Conservation (phyloP, 2,113 vertebrate genomes). For the Phrynosoma platyrhinos region DNA sequence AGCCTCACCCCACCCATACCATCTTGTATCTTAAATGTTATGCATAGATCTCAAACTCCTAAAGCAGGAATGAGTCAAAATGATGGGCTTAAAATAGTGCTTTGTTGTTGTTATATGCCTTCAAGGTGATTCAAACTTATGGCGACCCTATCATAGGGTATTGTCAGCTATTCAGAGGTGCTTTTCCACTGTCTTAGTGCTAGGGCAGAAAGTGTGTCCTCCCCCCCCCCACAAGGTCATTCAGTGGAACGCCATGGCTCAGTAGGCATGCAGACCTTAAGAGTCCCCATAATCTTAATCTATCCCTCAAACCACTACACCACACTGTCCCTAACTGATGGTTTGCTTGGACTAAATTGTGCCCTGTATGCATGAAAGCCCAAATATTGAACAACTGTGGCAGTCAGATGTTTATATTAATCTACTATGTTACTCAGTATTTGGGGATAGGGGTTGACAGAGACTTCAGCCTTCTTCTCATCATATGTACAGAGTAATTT, state of each 20-base stretch:
- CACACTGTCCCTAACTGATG: not conserved
- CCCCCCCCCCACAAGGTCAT: no score
- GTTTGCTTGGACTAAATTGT: not conserved
- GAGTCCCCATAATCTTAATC: not conserved
- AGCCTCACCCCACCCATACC: no score
- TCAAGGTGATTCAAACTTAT: no score
- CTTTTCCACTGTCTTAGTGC: no score
- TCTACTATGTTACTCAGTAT: no score
- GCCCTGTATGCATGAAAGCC: not conserved
- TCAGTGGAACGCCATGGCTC: not conserved
- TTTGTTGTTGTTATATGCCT: not conserved
- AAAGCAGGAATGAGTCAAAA: not conserved
- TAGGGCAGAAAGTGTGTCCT: no score
- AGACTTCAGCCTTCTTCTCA: no score
- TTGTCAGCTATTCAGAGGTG: no score
- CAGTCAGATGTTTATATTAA: no score
- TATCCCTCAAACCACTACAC: not conserved
- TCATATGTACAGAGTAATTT: constrained; percentile 33
- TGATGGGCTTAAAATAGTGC: not conserved
- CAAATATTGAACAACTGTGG: no score
- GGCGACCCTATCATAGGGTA: no score
- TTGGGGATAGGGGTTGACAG: no score
- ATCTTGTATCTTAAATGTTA: not conserved
- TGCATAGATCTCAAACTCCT: not conserved
- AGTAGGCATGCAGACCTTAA: not conserved